Base-by-base conservation (phyloP, 2,888 invertebrate genomes). In the Callinectes sapidus region DNA sequence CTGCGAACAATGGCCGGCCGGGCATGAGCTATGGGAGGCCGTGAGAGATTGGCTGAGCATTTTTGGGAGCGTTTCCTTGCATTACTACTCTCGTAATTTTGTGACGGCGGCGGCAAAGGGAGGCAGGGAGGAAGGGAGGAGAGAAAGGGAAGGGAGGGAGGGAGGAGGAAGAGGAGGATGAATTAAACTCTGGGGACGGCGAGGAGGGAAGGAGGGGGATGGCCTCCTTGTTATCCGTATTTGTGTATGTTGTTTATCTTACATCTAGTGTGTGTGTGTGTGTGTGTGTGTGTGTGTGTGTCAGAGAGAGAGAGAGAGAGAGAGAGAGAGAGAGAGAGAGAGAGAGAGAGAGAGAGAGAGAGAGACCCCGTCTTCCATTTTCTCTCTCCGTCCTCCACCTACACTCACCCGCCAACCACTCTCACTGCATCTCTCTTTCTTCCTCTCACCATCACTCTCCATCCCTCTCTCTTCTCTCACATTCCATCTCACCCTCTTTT, bases 1-100 rank as follows among this genome's bases (percentile, higher is more conserved):
- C 92, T 92, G 92, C 90, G 92, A 88, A 92, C 92, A 92, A 90
- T 92, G 81, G 90, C 85, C 42, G 87, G 87, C 32, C 23, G 71
- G 54, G 66, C 39, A 54, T 92, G 92, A 92, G 87, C n/a, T 86
- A 90, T 90, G 77, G 77, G 66, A 54, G 87, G 48, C 55, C 28
- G 89, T 90, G 92, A 92, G 89, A 92, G 89, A 90, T 89, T 81
- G 86, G 77, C 39, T 81, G 81, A 87, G 87, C 54, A 54, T 87
- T 54, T 87, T 54, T 87, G 87, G 48, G 54, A 48, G 87, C 54
- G 87, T 54, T 42, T 87, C 54, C 54, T 42, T 87, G 87, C 54
- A 54, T 87, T 48, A 42, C 87, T 87, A 87, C 81, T 81, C 81
- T 81, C 81, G 81, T 81, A 81, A 81, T 81, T 81, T 81, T 81